Percentiles rank a stretch among this genome's conserved stretches.
Evolutionary conservation across 2,797 vertebrate genomes (phyloP).

Genomic region (Sitta carolinensis): DNA sequence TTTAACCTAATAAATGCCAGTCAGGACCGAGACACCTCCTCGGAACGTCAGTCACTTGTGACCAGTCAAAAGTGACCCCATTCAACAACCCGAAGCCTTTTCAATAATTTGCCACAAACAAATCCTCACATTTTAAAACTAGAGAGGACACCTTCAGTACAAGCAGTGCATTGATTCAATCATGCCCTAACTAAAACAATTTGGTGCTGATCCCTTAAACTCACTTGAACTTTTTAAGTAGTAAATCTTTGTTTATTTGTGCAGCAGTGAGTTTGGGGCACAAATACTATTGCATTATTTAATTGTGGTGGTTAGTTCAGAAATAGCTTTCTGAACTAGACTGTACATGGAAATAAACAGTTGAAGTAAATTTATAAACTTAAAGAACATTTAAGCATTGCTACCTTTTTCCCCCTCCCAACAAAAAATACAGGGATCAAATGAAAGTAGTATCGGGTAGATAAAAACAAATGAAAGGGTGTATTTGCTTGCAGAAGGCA

Average conservation of each 20-base stretch:
- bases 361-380: not conserved
- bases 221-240: not conserved
- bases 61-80: not conserved
- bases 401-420: not conserved
- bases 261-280: not conserved
- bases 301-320: not conserved
- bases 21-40: not conserved
- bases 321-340: not conserved
- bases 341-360: not conserved
- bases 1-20: conserved; percentile 64
- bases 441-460: not conserved
- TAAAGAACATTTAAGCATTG: not conserved
- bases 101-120: not conserved
- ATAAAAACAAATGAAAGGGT: not conserved
- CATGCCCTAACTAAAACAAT: not conserved
- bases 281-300: not conserved
- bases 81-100: not conserved
- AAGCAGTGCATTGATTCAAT: not conserved
- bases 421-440: not conserved
- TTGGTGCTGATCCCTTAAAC: not conserved
- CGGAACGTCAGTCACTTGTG: not conserved
- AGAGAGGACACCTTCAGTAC: not conserved
- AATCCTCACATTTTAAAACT: not conserved
- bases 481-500: not conserved
- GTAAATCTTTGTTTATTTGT: not conserved